These are phyloP conservation scores for Gonatopus flavifemur DNA, from an alignment of 1,140 invertebrate genomes.

Conservation along the genomic window DNA sequence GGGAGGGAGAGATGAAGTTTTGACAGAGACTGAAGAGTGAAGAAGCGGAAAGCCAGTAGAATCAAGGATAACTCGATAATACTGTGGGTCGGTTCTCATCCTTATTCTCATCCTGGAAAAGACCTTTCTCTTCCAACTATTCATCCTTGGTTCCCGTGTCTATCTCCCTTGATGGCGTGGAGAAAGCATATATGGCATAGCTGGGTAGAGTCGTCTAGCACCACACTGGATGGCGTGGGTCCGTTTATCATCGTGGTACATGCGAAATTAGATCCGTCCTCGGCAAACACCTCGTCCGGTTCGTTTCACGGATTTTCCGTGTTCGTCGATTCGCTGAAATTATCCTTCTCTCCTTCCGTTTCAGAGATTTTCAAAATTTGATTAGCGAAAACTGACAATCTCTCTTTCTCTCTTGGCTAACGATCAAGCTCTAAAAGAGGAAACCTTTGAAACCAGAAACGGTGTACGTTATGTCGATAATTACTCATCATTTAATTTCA, in stretches of 20 bases:
- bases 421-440: too few relatives aligned
- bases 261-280: conserved; percentile 30
- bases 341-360: conserved; percentile 20
- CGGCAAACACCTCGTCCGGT: conserved; percentile 23
- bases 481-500: too few relatives aligned
- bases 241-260: conserved; percentile 25
- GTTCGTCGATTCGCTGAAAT: too few relatives aligned
- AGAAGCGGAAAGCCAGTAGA: conserved; percentile 5
- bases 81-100: background rate
- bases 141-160: background rate
- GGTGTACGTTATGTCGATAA: too few relatives aligned
- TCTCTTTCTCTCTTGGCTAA: too few relatives aligned
- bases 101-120: background rate
- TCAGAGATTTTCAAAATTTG: too few relatives aligned
- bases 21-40: background rate
- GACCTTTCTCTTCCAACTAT: background rate
- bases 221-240: too few relatives aligned
- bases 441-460: too few relatives aligned
- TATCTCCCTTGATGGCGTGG: too few relatives aligned
- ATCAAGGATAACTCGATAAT: conserved; percentile 22
- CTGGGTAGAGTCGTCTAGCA: too few relatives aligned
- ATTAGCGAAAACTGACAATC: too few relatives aligned
- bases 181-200: too few relatives aligned
- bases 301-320: conserved; percentile 22
- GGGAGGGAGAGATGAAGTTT: background rate